Evolutionary conservation across 2,888 invertebrate genomes (phyloP), one percentile per base, ranked within the genome.

Genomic region (Helicoverpa assulta): DNA sequence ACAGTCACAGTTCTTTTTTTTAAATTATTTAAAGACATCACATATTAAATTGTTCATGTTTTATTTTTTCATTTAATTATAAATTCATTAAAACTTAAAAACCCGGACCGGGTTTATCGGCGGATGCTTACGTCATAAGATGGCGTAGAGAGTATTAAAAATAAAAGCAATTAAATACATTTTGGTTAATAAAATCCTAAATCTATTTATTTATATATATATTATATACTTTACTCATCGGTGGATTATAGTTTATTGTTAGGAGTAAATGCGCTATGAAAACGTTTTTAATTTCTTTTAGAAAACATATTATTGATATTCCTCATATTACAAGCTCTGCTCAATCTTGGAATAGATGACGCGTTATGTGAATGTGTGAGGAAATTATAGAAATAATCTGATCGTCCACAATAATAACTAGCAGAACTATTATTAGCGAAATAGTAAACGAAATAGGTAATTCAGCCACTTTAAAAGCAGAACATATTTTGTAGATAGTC

Each of bases 161-260:
- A 80, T 86, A 79, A 75, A 82, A 86, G 83, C 82, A 81, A 82
- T 84, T 83, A 83, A 85, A 83, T 87, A 83, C 74, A 86, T 79
- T 87, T 87, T 86, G 84, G 86, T 87, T 85, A 86, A 79, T 85
- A 84, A 85, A 71, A 71, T 81, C 81, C 81, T 87, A 86, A 64
- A 77, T 18, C 80, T 81, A 81, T 85, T 78, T 77, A 78, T 85
- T 80, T 78, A 82, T 85, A 80, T 78, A 82, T 85, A 80, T 80
- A 75, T 81, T 73, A 76, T 79, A 81, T 77, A 73, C 56, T 58
- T 54, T 59, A 33, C 60, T 76, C n/a, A 66, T 60, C 57, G 60
- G 26, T 77, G 66, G 63, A 69, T 50, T n/a, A n/a, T 50, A 55
- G 68, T 65, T 67, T 37, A 47, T 43, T 56, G 14, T 14, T 0